A percentile compares a stretch with the other conserved stretches of the same genome.
Evolutionary conservation across 2,113 vertebrate species (phyloP).

Genomic region (Pandion haliaetus): DNA sequence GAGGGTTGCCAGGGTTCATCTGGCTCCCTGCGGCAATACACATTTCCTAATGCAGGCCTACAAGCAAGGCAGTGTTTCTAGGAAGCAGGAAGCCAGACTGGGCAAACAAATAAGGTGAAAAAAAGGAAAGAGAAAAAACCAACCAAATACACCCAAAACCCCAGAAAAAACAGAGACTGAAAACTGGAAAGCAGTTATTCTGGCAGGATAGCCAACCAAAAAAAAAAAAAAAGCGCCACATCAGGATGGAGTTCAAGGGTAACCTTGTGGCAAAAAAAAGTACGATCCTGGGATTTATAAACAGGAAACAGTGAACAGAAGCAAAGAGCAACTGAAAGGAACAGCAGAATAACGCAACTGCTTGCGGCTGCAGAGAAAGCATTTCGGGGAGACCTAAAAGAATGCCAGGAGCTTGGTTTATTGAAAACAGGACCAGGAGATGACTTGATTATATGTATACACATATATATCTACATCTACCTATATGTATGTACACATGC

Average conservation of each 20-base stretch:
- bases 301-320: constrained; percentile 5
- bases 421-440: neutral
- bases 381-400: neutral
- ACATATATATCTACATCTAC: neutral
- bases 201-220: too few relatives aligned
- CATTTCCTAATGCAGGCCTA: neutral
- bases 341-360: neutral
- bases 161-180: neutral
- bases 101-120: neutral
- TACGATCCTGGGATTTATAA: neutral
- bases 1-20: neutral
- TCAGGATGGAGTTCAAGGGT: neutral
- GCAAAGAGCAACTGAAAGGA: neutral
- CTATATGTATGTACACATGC: neutral
- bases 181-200: neutral
- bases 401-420: neutral
- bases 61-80: neutral
- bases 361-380: fast-evolving
- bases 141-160: too few relatives aligned
- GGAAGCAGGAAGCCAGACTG: neutral
- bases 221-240: neutral
- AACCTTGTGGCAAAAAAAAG: neutral
- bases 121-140: neutral
- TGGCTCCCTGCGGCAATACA: neutral
- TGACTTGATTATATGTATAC: neutral